These are phyloP conservation scores for Hemitrygon akajei DNA, from an alignment of 2,797 vertebrate species.

Conservation along the genomic window DNA sequence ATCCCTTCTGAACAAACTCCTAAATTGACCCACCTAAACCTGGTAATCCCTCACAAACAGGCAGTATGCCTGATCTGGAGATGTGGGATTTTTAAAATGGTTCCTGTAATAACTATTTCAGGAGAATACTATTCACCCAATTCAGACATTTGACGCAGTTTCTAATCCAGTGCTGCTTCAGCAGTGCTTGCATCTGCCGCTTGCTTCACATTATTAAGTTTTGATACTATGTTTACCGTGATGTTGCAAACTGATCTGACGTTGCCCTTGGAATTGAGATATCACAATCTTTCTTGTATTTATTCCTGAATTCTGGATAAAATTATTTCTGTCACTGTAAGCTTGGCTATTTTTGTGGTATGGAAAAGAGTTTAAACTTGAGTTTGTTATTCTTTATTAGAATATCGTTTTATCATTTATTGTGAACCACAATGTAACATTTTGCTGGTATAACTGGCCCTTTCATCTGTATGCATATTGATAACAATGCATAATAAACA, in stretches of 20 bases:
- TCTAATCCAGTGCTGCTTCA: background rate
- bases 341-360: background rate
- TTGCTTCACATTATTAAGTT: background rate
- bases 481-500: conserved; percentile 29
- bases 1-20: background rate
- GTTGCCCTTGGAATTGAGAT: background rate
- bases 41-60: background rate
- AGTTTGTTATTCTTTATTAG: conserved; percentile 28
- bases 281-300: background rate
- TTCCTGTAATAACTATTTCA: background rate
- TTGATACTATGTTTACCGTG: background rate
- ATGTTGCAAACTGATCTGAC: background rate
- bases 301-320: background rate
- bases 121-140: background rate
- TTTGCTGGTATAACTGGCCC: conserved; percentile 36
- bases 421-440: conserved; percentile 34
- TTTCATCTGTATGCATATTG: conserved; percentile 13
- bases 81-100: background rate
- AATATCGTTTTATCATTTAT: conserved; percentile 27
- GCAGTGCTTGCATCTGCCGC: background rate
- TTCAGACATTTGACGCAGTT: background rate
- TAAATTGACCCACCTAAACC: background rate
- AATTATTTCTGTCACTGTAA: background rate
- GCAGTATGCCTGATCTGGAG: background rate
- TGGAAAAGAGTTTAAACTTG: background rate